phyloP scores from a whole-genome alignment of 2,888 invertebrate species.

The Ormyrus labotus region DNA sequence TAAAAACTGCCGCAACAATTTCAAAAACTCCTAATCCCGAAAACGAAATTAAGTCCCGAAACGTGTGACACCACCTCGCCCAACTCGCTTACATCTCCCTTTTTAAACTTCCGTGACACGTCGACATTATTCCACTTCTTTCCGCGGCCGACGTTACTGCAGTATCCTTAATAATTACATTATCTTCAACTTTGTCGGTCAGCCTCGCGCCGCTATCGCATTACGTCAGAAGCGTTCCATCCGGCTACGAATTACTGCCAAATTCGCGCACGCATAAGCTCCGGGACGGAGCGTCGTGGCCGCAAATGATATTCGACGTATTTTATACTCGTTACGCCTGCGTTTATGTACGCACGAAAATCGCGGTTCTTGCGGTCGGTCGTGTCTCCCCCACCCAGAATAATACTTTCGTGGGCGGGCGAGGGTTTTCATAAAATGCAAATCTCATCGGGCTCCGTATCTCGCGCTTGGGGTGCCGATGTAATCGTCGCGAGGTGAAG shows the following conservation, averaged over 20 bases:
- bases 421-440: conserved; percentile 41
- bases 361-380: not conserved
- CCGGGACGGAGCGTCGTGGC: not conserved
- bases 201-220: too few relatives aligned
- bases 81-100: too few relatives aligned
- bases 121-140: not conserved
- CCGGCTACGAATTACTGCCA: not conserved
- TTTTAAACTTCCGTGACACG: too few relatives aligned
- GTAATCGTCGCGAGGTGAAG: not conserved
- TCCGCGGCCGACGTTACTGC: not conserved
- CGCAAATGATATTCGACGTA: conserved; percentile 27
- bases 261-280: not conserved
- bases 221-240: not conserved
- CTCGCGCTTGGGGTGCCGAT: not conserved
- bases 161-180: too few relatives aligned
- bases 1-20: too few relatives aligned
- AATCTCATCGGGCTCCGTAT: not conserved
- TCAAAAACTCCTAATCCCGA: too few relatives aligned
- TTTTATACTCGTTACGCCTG: conserved; percentile 20
- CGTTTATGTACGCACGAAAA: not conserved
- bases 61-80: too few relatives aligned
- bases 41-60: too few relatives aligned
- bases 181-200: too few relatives aligned
- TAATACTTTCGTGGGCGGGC: not conserved
- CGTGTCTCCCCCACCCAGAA: not conserved